A percentile compares a stretch with the other conserved stretches of the same genome.
Evolutionary conservation across 2,113 vertebrate species (phyloP).

Genomic region (Microtus montanus): DNA sequence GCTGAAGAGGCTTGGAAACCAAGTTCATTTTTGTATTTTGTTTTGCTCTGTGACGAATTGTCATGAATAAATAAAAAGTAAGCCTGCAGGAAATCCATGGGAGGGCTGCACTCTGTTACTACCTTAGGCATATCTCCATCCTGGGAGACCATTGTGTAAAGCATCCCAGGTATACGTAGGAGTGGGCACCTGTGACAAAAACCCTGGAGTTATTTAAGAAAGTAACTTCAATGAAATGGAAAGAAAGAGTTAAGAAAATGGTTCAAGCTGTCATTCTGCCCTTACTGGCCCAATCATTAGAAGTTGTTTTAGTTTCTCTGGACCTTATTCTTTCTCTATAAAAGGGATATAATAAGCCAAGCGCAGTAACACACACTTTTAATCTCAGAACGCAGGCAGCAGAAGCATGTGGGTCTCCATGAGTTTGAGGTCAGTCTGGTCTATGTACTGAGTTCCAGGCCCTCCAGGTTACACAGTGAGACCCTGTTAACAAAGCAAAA

Average conservation of each 20-base stretch:
- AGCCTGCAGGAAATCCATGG: not conserved
- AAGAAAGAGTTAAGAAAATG: not conserved
- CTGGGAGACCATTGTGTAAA: not conserved
- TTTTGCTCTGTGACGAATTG: not conserved
- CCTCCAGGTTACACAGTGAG: not conserved
- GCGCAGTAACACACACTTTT: not conserved
- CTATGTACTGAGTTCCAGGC: not conserved
- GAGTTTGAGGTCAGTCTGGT: not conserved
- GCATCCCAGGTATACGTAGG: not conserved
- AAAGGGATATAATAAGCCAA: not conserved
- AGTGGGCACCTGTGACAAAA: not conserved
- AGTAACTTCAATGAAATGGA: not conserved
- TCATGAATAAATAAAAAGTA: not conserved
- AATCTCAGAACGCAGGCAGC: not conserved
- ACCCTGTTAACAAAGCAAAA: not conserved
- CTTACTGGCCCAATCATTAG: not conserved
- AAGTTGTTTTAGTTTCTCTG: slow-evolving; percentile 7
- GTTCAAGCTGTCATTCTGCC: not conserved
- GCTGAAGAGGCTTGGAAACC: not conserved
- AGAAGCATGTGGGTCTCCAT: not conserved
- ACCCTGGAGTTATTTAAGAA: not conserved
- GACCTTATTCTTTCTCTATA: not conserved
- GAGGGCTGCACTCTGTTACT: not conserved
- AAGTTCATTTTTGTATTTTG: not conserved
- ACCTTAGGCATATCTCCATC: not conserved